Percentiles rank a stretch among this genome's conserved stretches.
Conservation (phyloP, 2,888 invertebrate genomes). For the Nymphalis c-album region DNA sequence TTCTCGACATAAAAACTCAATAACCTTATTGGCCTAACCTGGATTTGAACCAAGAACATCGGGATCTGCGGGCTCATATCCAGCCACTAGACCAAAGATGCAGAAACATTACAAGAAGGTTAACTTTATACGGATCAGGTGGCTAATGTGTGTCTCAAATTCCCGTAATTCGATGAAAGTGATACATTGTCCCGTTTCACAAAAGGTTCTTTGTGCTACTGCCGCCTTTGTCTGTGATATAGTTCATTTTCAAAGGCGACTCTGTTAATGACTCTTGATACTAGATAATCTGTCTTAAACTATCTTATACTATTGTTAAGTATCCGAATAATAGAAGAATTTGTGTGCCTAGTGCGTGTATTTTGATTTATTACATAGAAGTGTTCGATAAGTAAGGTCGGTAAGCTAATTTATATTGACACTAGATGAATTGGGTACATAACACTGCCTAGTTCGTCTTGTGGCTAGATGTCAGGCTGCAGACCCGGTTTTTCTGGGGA, state of each 20-base stretch:
- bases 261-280: conserved; percentile 13
- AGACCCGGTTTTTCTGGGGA: too few relatives aligned
- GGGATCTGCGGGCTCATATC: background rate
- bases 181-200: conserved; percentile 14
- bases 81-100: background rate
- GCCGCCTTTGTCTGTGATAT: conserved; percentile 20
- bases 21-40: too few relatives aligned
- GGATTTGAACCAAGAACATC: background rate
- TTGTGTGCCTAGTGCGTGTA: too few relatives aligned
- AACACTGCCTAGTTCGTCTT: too few relatives aligned
- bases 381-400: too few relatives aligned
- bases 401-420: too few relatives aligned
- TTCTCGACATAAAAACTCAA: too few relatives aligned
- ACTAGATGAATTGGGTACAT: too few relatives aligned
- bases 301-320: background rate
- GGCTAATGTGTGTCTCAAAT: conserved; percentile 16
- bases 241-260: conserved; percentile 13
- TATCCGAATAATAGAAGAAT: too few relatives aligned
- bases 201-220: conserved; percentile 25
- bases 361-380: too few relatives aligned
- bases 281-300: conserved; percentile 1
- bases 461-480: too few relatives aligned
- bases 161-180: conserved; percentile 14
- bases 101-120: background rate
- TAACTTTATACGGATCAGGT: background rate